phyloP scores from a whole-genome alignment of 2,888 invertebrate genomes.

The Drosophila trichaetosa region DNA sequence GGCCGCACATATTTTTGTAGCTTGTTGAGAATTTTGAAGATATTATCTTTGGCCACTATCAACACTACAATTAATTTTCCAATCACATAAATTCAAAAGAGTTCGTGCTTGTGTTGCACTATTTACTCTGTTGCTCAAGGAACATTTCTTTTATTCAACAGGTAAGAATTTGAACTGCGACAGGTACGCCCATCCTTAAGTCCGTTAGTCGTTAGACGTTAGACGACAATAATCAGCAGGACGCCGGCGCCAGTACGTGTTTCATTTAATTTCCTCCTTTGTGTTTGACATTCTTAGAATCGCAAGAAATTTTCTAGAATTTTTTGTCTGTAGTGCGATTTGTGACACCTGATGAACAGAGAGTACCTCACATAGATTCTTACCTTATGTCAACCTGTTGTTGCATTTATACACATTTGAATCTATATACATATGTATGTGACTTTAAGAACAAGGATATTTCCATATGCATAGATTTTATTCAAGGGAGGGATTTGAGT shows the following conservation, averaged over 20 bases:
- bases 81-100: slow-evolving; percentile 16
- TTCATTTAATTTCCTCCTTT: slow-evolving; percentile 49
- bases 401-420: background rate
- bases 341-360: slow-evolving; percentile 67
- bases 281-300: slow-evolving; percentile 60
- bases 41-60: background rate
- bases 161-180: slow-evolving; percentile 47
- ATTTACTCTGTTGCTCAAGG: slow-evolving; percentile 20
- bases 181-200: slow-evolving; percentile 51
- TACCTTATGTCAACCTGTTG: slow-evolving; percentile 26
- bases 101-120: slow-evolving; percentile 20
- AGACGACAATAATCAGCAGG: slow-evolving; percentile 58
- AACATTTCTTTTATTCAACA: slow-evolving; percentile 30
- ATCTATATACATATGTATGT: background rate
- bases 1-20: background rate
- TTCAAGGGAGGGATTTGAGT: background rate
- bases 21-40: background rate
- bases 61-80: slow-evolving; percentile 16
- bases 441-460: background rate
- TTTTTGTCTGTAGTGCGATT: slow-evolving; percentile 52
- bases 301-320: slow-evolving; percentile 35
- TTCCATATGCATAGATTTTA: background rate
- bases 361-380: slow-evolving; percentile 1
- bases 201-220: slow-evolving; percentile 31
- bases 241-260: slow-evolving; percentile 73